phyloP scores from a whole-genome alignment of 2,888 invertebrate species.

The Blastobasis adustella region DNA sequence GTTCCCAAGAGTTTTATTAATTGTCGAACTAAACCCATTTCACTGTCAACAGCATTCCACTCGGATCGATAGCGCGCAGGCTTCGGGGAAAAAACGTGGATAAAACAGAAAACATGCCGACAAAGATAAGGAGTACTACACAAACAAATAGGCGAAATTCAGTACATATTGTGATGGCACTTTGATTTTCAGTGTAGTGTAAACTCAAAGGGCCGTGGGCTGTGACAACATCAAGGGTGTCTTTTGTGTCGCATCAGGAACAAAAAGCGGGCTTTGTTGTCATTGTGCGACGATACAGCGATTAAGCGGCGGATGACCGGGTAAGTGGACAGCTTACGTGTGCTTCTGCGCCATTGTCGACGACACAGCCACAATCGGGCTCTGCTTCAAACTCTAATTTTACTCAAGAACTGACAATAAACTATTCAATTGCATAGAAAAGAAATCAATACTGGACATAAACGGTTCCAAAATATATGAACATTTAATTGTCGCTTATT shows the following conservation, averaged over 20 bases:
- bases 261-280: slow-evolving; percentile 58
- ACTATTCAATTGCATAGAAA: too few relatives aligned
- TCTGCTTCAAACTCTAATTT: too few relatives aligned
- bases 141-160: slow-evolving; percentile 47
- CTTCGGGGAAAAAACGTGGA: slow-evolving; percentile 40
- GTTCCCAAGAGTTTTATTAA: slow-evolving; percentile 63
- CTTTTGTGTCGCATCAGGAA: slow-evolving; percentile 48
- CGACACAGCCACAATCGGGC: too few relatives aligned
- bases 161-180: slow-evolving; percentile 60
- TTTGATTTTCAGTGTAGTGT: slow-evolving; percentile 71
- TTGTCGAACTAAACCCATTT: slow-evolving; percentile 61
- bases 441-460: too few relatives aligned
- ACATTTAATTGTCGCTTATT: too few relatives aligned
- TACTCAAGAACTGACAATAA: too few relatives aligned
- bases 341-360: too few relatives aligned
- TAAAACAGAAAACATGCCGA: slow-evolving; percentile 46
- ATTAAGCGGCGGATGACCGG: slow-evolving; percentile 45
- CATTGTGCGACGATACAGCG: slow-evolving; percentile 36
- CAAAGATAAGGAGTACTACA: slow-evolving; percentile 54
- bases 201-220: slow-evolving; percentile 61
- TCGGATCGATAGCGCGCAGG: slow-evolving; percentile 57
- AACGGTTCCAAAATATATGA: too few relatives aligned
- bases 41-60: slow-evolving; percentile 68
- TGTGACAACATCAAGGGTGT: slow-evolving; percentile 50
- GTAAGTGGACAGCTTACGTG: slow-evolving; percentile 41